Conservation (phyloP, 1,140 invertebrate genomes). For the Condylostylus longicornis region DNA sequence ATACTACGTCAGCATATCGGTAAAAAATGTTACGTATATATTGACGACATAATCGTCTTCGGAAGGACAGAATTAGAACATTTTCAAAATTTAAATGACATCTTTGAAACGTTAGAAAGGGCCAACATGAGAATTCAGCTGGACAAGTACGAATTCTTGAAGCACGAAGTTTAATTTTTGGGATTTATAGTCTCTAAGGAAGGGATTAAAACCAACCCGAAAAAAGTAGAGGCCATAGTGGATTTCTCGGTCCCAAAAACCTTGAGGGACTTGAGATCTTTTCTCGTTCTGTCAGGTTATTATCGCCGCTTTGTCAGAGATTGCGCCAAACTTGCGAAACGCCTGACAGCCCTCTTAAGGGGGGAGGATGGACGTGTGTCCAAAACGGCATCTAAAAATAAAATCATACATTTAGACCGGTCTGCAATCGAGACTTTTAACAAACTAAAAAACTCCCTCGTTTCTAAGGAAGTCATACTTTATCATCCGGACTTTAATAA, state of each 20-base stretch:
- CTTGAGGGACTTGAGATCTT: conserved; percentile 6
- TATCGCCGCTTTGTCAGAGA: conserved; percentile 25
- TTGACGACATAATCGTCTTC: conserved; percentile 32
- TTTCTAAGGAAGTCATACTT: conserved; percentile 13
- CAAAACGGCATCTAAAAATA: conserved; percentile 5
- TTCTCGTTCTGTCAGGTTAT: conserved; percentile 17
- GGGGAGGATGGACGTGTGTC: conserved; percentile 4
- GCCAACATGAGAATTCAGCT: conserved; percentile 34
- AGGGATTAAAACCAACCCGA: conserved; percentile 10
- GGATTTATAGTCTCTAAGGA: conserved; percentile 9
- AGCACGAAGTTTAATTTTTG: conserved; percentile 11
- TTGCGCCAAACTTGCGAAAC: conserved; percentile 21
- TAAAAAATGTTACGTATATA: conserved; percentile 20
- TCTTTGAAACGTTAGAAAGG: conserved; percentile 12
- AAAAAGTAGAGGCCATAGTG: conserved; percentile 6
- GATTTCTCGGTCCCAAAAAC: conserved; percentile 7
- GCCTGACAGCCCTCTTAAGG: conserved; percentile 12
- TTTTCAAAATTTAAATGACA: conserved; percentile 1
- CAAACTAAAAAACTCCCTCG: conserved; percentile 6
- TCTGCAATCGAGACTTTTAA: conserved; percentile 5
- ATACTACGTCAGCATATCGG: conserved; percentile 11
- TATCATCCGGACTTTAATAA: conserved; percentile 22
- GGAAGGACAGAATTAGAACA: conserved; percentile 21
- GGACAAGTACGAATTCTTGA: conserved; percentile 31
- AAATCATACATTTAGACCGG: neutral